Conservation (phyloP, 2,797 vertebrate genomes). For the Labroides dimidiatus region DNA sequence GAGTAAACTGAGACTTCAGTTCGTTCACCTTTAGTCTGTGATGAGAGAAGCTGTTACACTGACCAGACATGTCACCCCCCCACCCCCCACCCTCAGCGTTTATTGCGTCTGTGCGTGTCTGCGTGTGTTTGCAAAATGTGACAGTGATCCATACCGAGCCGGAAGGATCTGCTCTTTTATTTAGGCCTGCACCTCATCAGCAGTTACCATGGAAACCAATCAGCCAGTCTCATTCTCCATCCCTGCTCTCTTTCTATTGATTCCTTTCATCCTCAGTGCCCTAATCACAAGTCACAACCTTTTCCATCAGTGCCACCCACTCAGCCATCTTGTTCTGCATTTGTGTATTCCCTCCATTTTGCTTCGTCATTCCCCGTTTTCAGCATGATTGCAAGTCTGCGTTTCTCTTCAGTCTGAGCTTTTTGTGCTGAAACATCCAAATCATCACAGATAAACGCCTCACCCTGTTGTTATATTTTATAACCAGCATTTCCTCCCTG, state of each 20-base stretch:
- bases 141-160: slow-evolving; percentile 54
- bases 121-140: slow-evolving; percentile 8
- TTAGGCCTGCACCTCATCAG: slow-evolving; percentile 69
- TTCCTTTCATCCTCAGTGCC: slow-evolving; percentile 63
- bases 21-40: too few species aligned
- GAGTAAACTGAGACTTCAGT: too few species aligned
- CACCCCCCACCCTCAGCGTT: slow-evolving; percentile 15
- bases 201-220: slow-evolving; percentile 83
- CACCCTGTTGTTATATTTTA: slow-evolving; percentile 11
- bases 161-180: slow-evolving; percentile 62
- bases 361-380: slow-evolving; percentile 31
- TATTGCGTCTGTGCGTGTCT: slow-evolving; percentile 17
- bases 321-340: slow-evolving; percentile 62
- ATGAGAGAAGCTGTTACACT: too few species aligned
- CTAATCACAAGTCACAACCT: slow-evolving; percentile 72
- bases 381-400: background rate
- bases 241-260: slow-evolving; percentile 61
- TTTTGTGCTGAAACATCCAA: background rate
- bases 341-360: slow-evolving; percentile 58
- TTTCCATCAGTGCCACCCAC: slow-evolving; percentile 49
- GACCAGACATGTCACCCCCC: background rate
- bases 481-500: too few species aligned
- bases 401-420: slow-evolving; percentile 3
- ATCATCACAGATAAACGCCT: background rate
- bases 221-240: slow-evolving; percentile 66